Evolutionary conservation across 2,888 invertebrate genomes (phyloP), one percentile per base, ranked within the genome.

Genomic region (Amphipoea oculea): DNA sequence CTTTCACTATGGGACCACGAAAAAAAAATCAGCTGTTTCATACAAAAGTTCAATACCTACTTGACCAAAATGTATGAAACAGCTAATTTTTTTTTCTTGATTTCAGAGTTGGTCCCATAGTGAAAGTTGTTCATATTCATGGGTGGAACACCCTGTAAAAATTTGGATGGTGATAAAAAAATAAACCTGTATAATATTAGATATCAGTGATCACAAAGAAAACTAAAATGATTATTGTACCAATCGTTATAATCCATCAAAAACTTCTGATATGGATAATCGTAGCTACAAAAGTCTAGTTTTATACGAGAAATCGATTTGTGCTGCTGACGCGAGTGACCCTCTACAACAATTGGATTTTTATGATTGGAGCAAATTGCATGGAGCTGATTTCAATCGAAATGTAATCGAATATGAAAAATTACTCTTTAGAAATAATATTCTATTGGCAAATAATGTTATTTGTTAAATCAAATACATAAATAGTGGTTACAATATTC

Each of bases 311-410:
- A 80, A 69, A 87, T 85, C 78, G 69, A 79, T 85, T 74, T 67
- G 45, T 81, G 79, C 36, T 66, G 72, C 48, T 76, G 83, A 81
- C 69, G 51, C 62, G 70, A 82, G 69, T 85, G 76, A 75, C 63
- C 82, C 76, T 77, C n/a, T 42, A 70, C 70, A 20, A 74, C 67
- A 81, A 81, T 80, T 79, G 81, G 71, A 86, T 76, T 84, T 78
- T 78, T 86, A 81, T 86, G 69, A 86, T 88, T 81, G 73, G 65
- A 84, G 36, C 63, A 78, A 81, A 82, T 79, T 79, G 77, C 78
- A 72, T 72, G 79, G 68, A 84, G 77, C 76, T 69, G 68, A 78
- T 88, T 83, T 48, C 36, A 69, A 71, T 75, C 63, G 45, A 42
- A 63, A 70, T 23, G 12, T 78, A 67, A 82, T 88, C 67, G 45